These are phyloP conservation scores for Athene noctua DNA, from an alignment of 2,113 vertebrate genomes.

Conservation along the genomic window DNA sequence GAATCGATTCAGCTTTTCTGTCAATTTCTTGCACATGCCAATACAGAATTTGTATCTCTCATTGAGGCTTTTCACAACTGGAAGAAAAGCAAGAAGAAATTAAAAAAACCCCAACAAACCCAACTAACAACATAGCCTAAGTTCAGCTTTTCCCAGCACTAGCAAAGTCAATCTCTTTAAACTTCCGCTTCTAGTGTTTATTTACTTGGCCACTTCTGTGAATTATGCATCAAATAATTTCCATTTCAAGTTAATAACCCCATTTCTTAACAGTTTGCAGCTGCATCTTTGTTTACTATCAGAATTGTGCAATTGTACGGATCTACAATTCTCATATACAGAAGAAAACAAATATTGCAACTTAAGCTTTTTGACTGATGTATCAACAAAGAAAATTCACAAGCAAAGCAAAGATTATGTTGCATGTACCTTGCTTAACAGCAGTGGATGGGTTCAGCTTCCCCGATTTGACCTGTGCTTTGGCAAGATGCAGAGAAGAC, in stretches of 20 bases:
- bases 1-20: conserved; percentile 91
- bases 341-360: background rate
- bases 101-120: background rate
- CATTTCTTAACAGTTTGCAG: background rate
- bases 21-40: conserved; percentile 88
- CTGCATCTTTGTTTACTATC: background rate
- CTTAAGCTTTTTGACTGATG: background rate
- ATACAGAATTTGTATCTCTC: conserved; percentile 96
- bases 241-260: background rate
- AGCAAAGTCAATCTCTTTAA: background rate
- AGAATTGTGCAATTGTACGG: background rate
- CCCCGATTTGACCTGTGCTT: conserved; percentile 93
- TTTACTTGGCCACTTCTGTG: background rate
- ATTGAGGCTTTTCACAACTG: conserved; percentile 94
- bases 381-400: background rate
- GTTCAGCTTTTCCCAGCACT: background rate
- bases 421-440: conserved; percentile 89
- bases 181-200: background rate
- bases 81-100: background rate
- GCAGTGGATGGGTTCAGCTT: conserved; percentile 93
- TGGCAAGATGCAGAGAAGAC: conserved; percentile 93
- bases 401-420: background rate
- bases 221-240: background rate
- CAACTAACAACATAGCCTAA: background rate
- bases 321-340: background rate